phyloP scores from a whole-genome alignment of 2,888 invertebrate species.

The Noctua janthina region DNA sequence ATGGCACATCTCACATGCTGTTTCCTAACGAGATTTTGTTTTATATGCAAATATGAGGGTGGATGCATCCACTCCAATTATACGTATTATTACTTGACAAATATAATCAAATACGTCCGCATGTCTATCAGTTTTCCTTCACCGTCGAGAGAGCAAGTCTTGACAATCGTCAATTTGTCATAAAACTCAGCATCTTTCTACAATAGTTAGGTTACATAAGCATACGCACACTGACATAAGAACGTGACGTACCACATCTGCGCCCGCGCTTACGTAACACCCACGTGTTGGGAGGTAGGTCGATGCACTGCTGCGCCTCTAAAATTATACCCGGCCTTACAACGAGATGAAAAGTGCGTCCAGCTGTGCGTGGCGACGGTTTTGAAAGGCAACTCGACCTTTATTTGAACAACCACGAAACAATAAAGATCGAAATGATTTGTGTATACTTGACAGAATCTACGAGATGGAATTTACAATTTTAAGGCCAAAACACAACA shows the following conservation, averaged over 20 bases:
- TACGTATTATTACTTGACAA: no score
- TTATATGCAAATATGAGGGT: no score
- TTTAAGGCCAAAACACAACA: not conserved
- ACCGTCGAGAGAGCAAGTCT: not conserved
- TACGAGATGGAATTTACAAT: not conserved
- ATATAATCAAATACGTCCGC: no score
- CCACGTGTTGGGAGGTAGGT: slow-evolving; percentile 62
- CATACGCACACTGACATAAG: slow-evolving; percentile 14
- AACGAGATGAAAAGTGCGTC: slow-evolving; percentile 41
- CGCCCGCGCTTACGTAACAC: slow-evolving; percentile 54
- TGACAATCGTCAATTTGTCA: not conserved
- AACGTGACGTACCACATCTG: slow-evolving; percentile 46
- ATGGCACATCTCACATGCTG: not conserved
- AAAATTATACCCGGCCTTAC: slow-evolving; percentile 54
- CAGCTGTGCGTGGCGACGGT: not conserved
- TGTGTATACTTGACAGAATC: not conserved
- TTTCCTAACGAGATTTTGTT: not conserved
- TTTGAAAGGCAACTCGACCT: not conserved
- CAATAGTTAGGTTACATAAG: slow-evolving; percentile 4
- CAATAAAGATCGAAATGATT: not conserved
- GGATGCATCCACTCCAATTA: no score
- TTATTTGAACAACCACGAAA: not conserved
- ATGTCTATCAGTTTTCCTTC: not conserved
- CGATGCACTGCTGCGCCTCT: slow-evolving; percentile 62
- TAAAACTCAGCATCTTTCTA: slow-evolving; percentile 7